Evolutionary conservation across 2,797 vertebrate genomes (phyloP).

Genomic region (Hozukius guyotensis): DNA sequence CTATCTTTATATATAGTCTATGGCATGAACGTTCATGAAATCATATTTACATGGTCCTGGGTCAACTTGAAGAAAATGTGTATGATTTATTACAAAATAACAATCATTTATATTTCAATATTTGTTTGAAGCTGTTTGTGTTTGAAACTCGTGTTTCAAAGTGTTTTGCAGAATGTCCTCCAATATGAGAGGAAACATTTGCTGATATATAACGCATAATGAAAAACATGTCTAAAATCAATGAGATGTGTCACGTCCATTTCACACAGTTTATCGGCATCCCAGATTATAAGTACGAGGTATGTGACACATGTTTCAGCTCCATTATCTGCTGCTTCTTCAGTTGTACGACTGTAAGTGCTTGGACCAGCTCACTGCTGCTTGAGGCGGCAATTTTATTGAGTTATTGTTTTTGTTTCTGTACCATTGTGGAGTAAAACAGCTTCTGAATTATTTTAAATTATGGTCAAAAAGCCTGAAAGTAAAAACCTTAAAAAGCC

Average conservation of each 20-base stretch:
- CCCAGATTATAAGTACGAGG: constrained; percentile 48
- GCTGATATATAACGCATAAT: background rate
- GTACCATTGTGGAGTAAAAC: background rate
- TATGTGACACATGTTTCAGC: constrained; percentile 25
- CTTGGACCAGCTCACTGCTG: constrained; percentile 6
- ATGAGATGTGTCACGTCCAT: constrained; percentile 21
- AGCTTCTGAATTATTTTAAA: background rate
- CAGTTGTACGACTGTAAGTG: background rate
- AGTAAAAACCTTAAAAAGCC: background rate
- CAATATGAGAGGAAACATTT: background rate
- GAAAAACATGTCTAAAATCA: background rate
- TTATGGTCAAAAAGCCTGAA: background rate
- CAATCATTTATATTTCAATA: background rate
- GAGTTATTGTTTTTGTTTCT: background rate
- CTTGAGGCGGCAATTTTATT: background rate
- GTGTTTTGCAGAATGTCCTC: background rate
- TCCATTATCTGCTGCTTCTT: background rate
- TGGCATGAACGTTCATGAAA: background rate
- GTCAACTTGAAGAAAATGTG: background rate
- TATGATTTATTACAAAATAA: background rate
- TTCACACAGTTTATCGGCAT: constrained; percentile 40
- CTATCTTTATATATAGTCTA: too few species aligned
- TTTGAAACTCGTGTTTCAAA: background rate
- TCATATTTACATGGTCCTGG: background rate
- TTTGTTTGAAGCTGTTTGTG: background rate